Evolutionary conservation across 1,140 invertebrate genomes (phyloP).

Genomic region (Eriocheir sinensis): DNA sequence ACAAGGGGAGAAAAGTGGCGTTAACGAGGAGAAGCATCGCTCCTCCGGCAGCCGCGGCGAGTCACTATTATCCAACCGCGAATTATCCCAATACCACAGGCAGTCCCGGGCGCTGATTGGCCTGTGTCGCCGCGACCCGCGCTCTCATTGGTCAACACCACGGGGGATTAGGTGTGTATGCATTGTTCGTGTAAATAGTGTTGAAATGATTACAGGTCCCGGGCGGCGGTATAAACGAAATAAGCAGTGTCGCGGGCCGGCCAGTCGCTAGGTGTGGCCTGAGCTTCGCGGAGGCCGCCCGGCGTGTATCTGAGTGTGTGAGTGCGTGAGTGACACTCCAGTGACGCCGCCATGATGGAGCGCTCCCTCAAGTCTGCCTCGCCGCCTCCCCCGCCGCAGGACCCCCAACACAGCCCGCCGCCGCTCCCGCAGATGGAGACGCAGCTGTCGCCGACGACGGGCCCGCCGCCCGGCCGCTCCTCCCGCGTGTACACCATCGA

Average conservation of each 20-base stretch:
- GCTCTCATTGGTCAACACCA: conserved; percentile 73
- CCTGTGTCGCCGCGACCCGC: conserved; percentile 45
- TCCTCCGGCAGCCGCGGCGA: conserved; percentile 51
- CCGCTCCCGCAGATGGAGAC: conserved; percentile 64
- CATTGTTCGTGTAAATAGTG: conserved; percentile 78
- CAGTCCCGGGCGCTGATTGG: conserved; percentile 73
- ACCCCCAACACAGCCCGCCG: conserved; percentile 25
- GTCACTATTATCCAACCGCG: conserved; percentile 77
- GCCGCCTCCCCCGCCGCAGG: conserved; percentile 42
- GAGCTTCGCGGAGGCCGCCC: conserved; percentile 14
- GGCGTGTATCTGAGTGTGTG: conserved; percentile 37
- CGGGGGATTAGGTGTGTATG: conserved; percentile 76
- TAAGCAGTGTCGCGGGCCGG: conserved; percentile 57
- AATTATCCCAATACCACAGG: conserved; percentile 78
- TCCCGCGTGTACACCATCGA: conserved; percentile 72
- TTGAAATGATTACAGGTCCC: conserved; percentile 75
- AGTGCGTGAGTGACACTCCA: neutral
- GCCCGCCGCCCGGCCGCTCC: conserved; percentile 52
- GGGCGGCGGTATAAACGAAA: conserved; percentile 75
- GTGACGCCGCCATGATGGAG: conserved; percentile 63
- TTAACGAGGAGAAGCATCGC: conserved; percentile 29
- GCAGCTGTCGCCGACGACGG: conserved; percentile 60
- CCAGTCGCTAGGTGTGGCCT: conserved; percentile 57
- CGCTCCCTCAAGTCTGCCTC: conserved; percentile 66
- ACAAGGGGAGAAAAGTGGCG: neutral